Base-by-base conservation (phyloP, 2,888 invertebrate genomes). In the Drosophila infuscata region DNA sequence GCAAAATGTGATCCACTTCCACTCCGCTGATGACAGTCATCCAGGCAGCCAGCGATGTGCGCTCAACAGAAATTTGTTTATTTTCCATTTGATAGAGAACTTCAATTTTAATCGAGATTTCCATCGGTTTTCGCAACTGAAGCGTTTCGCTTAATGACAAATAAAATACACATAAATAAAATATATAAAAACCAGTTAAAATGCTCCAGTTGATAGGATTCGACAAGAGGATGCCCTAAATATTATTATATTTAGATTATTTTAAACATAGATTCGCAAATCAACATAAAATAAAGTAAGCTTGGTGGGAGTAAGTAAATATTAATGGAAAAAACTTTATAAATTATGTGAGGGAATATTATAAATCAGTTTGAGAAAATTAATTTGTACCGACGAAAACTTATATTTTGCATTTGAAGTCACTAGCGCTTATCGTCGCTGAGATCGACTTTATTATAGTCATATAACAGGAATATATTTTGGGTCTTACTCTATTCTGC, bases 1-100 rank as follows among this genome's bases (percentile, higher is more conserved):
- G 73, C 65, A 49, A 38, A 30, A 38, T 58, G 56, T 36, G 57
- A 67, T 66, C 43, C 35, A 69, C 52, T 75, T 75, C 67, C 70
- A 81, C 76, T 87, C 68, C 15, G 61, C 32, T 38, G 57, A 38
- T 25, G 46, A 46, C 60, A 58, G 56, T 29, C 15, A 25, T 15
- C 15, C 25, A 25, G 3, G 15, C 15, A 63, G n/a, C 43, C 69
- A 74, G 60, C 62, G 72, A 80, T 43, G 75, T 57, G 73, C 66
- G 77, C 63, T 70, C 79, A 80, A 84, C 78, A 68, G 48, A 76
- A 65, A 74, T 72, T 88, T 91, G 91, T 91, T 88, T 89, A 79
- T 74, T 85, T 89, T 89, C 67, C 81, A 91, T 88, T 91, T 83
- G 78, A 67, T 58, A 71, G 35, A 76, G 30, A 74, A 82, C 81